phyloP scores from a whole-genome alignment of 1,140 invertebrate species.

The Apis cerana region DNA sequence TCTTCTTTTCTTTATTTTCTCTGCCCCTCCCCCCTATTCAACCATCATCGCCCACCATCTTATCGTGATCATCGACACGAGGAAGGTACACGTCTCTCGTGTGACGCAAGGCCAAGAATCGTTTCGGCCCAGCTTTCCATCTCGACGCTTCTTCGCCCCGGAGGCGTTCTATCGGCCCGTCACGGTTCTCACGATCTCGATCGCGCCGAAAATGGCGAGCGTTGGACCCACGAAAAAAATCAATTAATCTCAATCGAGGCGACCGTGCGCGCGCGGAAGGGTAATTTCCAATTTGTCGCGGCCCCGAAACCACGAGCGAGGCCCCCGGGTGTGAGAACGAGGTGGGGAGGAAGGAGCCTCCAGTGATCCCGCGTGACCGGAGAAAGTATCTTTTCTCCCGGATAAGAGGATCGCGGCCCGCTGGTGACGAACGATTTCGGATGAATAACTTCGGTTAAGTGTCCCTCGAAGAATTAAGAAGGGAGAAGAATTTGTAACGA shows the following conservation, averaged over 20 bases:
- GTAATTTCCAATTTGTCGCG: slow-evolving; percentile 76
- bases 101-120: slow-evolving; percentile 49
- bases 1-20: background rate
- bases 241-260: slow-evolving; percentile 74
- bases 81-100: slow-evolving; percentile 21
- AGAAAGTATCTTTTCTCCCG: slow-evolving; percentile 63
- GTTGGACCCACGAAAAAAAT: slow-evolving; percentile 64
- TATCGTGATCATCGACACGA: slow-evolving; percentile 55
- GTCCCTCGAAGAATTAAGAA: background rate
- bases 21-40: background rate
- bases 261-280: slow-evolving; percentile 53
- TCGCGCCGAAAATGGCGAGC: slow-evolving; percentile 66
- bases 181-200: slow-evolving; percentile 68
- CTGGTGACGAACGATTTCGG: slow-evolving; percentile 46
- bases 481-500: background rate
- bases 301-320: slow-evolving; percentile 55
- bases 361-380: slow-evolving; percentile 47
- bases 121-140: slow-evolving; percentile 15
- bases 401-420: slow-evolving; percentile 60
- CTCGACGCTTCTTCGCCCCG: slow-evolving; percentile 51
- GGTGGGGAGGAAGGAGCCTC: slow-evolving; percentile 29
- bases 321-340: background rate
- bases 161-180: slow-evolving; percentile 56
- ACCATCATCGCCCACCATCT: background rate
- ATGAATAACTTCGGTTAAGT: background rate